These are phyloP conservation scores for Hyalella azteca DNA, from an alignment of 2,888 invertebrate species.

Conservation along the genomic window DNA sequence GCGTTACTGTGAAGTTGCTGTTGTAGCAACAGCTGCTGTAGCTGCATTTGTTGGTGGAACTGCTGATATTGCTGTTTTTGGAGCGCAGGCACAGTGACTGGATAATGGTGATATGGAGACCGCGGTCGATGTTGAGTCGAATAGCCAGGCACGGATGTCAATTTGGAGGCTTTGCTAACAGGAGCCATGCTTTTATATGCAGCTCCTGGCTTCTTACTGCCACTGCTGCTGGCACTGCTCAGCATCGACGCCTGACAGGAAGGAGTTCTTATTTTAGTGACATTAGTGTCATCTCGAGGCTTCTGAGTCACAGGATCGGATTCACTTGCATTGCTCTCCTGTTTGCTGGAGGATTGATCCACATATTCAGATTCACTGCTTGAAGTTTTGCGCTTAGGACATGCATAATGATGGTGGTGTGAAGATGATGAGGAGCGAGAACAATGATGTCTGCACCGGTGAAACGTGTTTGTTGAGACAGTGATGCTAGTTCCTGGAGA, in stretches of 20 bases:
- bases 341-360: background rate
- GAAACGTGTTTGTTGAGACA: background rate
- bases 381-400: background rate
- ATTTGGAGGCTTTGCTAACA: background rate
- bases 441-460: background rate
- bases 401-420: background rate
- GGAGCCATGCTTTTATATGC: background rate
- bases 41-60: slow-evolving; percentile 29
- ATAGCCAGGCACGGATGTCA: background rate
- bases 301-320: background rate
- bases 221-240: background rate
- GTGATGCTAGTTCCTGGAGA: background rate
- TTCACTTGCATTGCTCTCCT: background rate
- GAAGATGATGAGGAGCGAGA: background rate
- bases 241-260: background rate
- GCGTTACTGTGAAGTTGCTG: slow-evolving; percentile 6
- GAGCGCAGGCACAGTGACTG: background rate
- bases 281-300: background rate
- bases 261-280: background rate
- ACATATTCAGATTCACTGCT: background rate
- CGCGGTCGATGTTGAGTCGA: slow-evolving; percentile 8
- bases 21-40: slow-evolving; percentile 10
- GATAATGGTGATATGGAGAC: background rate
- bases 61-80: slow-evolving; percentile 15
- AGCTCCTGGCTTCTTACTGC: background rate